Percentiles rank a stretch among this genome's conserved stretches.
Conservation (phyloP, 2,797 vertebrate genomes). For the Takifugu rubripes region DNA sequence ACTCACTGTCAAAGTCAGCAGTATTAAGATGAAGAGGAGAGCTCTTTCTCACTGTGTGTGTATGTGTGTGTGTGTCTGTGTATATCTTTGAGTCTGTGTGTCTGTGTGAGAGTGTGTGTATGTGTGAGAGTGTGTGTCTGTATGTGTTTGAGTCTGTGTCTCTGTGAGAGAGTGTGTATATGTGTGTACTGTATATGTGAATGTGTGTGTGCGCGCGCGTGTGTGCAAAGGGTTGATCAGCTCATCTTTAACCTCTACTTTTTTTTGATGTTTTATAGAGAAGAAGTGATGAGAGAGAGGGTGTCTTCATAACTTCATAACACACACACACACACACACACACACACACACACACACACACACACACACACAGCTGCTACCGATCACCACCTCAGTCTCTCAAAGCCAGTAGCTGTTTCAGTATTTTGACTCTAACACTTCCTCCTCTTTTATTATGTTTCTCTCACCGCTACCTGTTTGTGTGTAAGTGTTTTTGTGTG, state of each 20-base stretch:
- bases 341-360: slow-evolving; percentile 32
- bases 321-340: slow-evolving; percentile 35
- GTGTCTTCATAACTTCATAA: slow-evolving; percentile 45
- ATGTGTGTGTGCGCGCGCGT: slow-evolving; percentile 25
- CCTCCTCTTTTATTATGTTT: slow-evolving; percentile 73
- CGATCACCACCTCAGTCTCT: slow-evolving; percentile 72
- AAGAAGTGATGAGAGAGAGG: slow-evolving; percentile 50
- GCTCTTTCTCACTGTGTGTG: slow-evolving; percentile 23
- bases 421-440: slow-evolving; percentile 76
- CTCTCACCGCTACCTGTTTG: slow-evolving; percentile 31
- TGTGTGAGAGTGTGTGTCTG: slow-evolving; percentile 23
- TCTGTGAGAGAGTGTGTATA: slow-evolving; percentile 1
- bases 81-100: slow-evolving; percentile 12
- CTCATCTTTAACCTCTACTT: slow-evolving; percentile 69
- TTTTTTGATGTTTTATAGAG: slow-evolving; percentile 74
- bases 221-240: slow-evolving; percentile 35
- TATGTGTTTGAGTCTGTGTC: slow-evolving; percentile 16
- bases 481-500: slow-evolving; percentile 9
- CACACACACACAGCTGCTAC: slow-evolving; percentile 70
- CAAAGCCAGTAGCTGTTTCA: slow-evolving; percentile 71
- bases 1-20: slow-evolving; percentile 66
- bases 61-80: slow-evolving; percentile 23
- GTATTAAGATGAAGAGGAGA: slow-evolving; percentile 28
- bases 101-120: slow-evolving; percentile 1
- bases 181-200: slow-evolving; percentile 12